Evolutionary conservation across 2,113 vertebrate genomes (phyloP).

Genomic region (Solenodon paradoxus): DNA sequence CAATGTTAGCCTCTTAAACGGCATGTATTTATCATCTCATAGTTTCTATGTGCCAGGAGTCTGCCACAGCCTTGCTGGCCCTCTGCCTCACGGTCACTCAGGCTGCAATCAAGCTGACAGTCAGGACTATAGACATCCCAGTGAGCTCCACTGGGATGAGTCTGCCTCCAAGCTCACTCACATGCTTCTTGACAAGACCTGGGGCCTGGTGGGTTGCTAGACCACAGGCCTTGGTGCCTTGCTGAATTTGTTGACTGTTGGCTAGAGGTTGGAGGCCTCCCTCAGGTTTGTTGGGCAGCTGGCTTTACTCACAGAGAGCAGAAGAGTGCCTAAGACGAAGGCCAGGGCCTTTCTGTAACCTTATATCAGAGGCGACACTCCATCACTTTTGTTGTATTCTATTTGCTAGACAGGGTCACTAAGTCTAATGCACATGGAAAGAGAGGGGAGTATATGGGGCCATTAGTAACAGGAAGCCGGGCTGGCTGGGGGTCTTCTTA

Average conservation of each 20-base stretch:
- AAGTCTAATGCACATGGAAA: neutral
- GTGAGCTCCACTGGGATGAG: neutral
- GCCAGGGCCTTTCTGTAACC: neutral
- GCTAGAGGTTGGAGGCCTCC: neutral
- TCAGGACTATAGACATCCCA: neutral
- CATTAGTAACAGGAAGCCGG: neutral
- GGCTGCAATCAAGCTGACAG: neutral
- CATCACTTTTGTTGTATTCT: neutral
- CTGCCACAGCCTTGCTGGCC: neutral
- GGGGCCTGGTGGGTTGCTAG: neutral
- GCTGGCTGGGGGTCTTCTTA: neutral
- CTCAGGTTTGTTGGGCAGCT: neutral
- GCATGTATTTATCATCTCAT: no score
- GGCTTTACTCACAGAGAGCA: neutral
- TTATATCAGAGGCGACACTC: neutral
- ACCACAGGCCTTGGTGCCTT: neutral
- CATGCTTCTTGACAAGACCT: neutral
- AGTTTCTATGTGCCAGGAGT: neutral
- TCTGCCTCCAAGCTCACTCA: neutral
- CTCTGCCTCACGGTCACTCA: neutral
- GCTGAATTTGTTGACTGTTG: neutral
- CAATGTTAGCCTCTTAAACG: neutral
- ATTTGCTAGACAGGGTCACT: neutral
- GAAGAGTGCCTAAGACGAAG: neutral
- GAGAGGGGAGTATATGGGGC: neutral